Base-by-base conservation (phyloP, 2,113 vertebrate species). In the Canis aureus region DNA sequence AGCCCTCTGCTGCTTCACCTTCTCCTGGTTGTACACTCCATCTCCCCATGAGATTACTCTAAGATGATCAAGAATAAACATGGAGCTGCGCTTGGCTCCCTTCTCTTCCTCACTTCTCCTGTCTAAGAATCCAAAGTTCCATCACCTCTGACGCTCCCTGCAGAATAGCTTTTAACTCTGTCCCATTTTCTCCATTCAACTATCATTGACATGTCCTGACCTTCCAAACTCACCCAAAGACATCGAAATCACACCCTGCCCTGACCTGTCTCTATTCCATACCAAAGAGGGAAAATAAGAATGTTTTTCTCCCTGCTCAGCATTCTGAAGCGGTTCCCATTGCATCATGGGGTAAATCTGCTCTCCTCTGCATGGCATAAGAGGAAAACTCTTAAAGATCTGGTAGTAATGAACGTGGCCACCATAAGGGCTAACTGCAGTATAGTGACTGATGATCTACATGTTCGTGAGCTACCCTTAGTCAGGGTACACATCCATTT, bases 331-430 rank as follows among this genome's bases (percentile, higher is more conserved):
- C 13, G 19, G 32, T 43, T 19, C 16, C 55, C 6, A 25, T 49
- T 22, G 20, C 11, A 43, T 60, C 6, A 4, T 3, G 11, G 38
- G 11, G 51, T 19, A 25, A 8, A 27, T 2, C 59, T 12, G 3
- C 4, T 22, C 19, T 49, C 17, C 15, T 22, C 29, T 9, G 4
- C 11, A 0, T 1, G 20, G 13, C 19, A 4, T 7, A 15, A 19
- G 66, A 86, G 49, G 62, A 74, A 62, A 3, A 3, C 20, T 22
- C 20, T 73, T 74, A 22, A 4, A 38, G 57, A 32, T 17, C 38
- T 51, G 25, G 3, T 0, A 4, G 11, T 3, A 6, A 35, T 22
- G 35, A 66, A 3, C 13, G 9, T 4, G 19, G 10, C 22, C 55
- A 3, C 60, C 9, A 1, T 2, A 27, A n/a, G 53, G 60, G 11